Evolutionary conservation across 2,888 invertebrate genomes (phyloP).

Genomic region (Blera fallax): DNA sequence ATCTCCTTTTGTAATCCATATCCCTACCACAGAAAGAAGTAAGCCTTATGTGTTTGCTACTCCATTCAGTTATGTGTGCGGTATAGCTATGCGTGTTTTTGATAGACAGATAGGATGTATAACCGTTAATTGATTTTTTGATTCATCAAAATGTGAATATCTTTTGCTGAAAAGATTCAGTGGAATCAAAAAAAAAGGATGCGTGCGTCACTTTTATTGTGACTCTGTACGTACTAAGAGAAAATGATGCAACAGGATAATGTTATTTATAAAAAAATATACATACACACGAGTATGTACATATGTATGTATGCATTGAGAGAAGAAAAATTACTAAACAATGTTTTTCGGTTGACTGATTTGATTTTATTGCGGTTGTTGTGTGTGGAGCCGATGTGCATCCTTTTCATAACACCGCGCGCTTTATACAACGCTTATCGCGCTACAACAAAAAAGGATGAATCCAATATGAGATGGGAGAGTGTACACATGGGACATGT

Average conservation of each 20-base stretch:
- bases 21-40: neutral
- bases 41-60: neutral
- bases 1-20: conserved; percentile 32
- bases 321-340: conserved; percentile 38
- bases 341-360: conserved; percentile 21
- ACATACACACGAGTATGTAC: neutral
- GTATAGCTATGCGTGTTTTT: neutral
- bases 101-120: conserved; percentile 11
- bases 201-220: conserved; percentile 32
- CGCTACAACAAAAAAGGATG: neutral
- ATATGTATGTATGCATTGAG: neutral
- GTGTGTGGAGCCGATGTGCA: neutral
- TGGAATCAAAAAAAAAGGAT: conserved; percentile 30
- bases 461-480: neutral
- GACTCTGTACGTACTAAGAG: conserved; percentile 7
- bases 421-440: too few relatives aligned
- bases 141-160: conserved; percentile 28
- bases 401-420: too few relatives aligned
- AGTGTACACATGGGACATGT: neutral
- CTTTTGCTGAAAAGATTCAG: conserved; percentile 4
- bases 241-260: conserved; percentile 33
- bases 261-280: neutral
- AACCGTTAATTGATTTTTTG: conserved; percentile 63
- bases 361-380: conserved; percentile 10
- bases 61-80: neutral